These are phyloP conservation scores for Lichenostomus cassidix DNA, from an alignment of 2,113 vertebrate genomes.

Conservation along the genomic window DNA sequence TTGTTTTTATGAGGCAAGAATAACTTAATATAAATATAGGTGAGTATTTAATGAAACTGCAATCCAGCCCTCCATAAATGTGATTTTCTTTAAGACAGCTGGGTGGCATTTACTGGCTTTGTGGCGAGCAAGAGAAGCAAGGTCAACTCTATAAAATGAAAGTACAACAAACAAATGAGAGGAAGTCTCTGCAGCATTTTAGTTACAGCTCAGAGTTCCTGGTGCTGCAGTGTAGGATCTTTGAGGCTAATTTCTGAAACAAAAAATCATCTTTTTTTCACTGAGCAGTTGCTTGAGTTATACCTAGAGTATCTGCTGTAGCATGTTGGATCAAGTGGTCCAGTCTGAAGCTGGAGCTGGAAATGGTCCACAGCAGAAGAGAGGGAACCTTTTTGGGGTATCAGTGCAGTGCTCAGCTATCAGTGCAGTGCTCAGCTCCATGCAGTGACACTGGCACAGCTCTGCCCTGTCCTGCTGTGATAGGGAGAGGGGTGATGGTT, in stretches of 20 bases:
- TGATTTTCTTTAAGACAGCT: background rate
- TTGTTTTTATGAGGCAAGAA: background rate
- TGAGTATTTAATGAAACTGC: background rate
- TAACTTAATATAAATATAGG: background rate
- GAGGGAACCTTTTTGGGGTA: fast-evolving
- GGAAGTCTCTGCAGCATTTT: background rate
- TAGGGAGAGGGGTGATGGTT: background rate
- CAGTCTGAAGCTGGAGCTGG: background rate
- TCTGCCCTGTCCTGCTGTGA: fast-evolving
- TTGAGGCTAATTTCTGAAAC: background rate
- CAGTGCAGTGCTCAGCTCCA: background rate
- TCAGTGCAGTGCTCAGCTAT: background rate
- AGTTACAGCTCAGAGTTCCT: background rate
- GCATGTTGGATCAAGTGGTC: background rate
- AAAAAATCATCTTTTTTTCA: background rate
- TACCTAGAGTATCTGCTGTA: background rate
- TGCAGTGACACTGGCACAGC: background rate
- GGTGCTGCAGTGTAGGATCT: background rate
- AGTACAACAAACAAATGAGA: background rate
- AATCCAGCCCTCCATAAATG: background rate
- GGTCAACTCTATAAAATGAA: background rate
- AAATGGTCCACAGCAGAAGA: background rate
- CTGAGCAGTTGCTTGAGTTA: background rate
- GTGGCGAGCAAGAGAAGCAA: background rate
- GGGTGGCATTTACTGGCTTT: background rate